Conservation (phyloP, 2,113 vertebrate species). For the Alosa alosa region DNA sequence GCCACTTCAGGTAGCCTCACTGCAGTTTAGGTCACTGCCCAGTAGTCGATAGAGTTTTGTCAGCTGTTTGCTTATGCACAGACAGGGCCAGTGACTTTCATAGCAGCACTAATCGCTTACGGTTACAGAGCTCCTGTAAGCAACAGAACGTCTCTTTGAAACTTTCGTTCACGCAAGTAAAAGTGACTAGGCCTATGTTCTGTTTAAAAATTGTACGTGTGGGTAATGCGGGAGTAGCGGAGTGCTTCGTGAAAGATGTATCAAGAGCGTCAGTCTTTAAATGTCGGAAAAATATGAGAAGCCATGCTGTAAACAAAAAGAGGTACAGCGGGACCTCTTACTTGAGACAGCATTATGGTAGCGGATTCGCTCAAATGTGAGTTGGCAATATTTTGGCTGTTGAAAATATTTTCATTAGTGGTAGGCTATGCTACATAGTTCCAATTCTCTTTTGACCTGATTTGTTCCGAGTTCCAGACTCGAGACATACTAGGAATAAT, state of each 20-base stretch:
- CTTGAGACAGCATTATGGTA: background rate
- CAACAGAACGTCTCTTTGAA: background rate
- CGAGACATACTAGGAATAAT: background rate
- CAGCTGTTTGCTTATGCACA: background rate
- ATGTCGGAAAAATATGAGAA: conserved; percentile 1
- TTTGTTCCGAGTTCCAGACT: background rate
- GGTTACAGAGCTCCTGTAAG: background rate
- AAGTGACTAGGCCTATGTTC: conserved; percentile 48
- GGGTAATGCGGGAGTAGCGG: conserved; percentile 23
- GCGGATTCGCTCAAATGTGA: background rate
- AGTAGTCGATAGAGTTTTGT: background rate
- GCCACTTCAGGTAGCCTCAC: background rate
- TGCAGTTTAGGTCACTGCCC: conserved; percentile 1
- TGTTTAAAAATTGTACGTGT: conserved; percentile 51
- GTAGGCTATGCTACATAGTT: background rate
- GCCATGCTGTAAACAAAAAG: background rate
- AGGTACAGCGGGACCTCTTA: background rate
- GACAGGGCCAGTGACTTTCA: background rate
- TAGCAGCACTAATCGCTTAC: background rate
- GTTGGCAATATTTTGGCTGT: background rate
- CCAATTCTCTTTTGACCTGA: background rate
- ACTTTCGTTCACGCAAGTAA: background rate
- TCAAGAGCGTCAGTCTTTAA: background rate
- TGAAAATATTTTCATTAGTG: background rate
- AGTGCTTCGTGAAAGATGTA: conserved; percentile 40